These are phyloP conservation scores for Triops cancriformis DNA, from an alignment of 1,140 invertebrate genomes.

Conservation along the genomic window DNA sequence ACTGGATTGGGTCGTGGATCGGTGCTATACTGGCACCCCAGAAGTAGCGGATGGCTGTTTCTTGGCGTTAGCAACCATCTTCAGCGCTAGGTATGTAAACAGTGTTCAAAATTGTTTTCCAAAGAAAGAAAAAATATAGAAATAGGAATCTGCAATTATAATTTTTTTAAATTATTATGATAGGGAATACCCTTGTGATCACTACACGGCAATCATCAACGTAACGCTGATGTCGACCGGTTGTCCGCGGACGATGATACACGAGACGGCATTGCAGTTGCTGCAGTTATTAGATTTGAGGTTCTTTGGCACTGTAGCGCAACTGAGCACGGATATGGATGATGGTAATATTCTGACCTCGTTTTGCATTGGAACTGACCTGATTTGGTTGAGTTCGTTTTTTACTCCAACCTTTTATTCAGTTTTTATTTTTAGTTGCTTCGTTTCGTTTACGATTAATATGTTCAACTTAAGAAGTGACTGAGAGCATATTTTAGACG, in stretches of 20 bases:
- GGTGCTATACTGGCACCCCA: slow-evolving; percentile 85
- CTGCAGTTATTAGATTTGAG: slow-evolving; percentile 87
- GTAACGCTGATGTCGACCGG: slow-evolving; percentile 93
- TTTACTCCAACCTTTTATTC: background rate
- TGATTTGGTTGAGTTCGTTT: too few species aligned
- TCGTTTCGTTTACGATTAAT: too few species aligned
- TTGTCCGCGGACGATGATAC: slow-evolving; percentile 78
- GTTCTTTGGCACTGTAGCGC: slow-evolving; percentile 78
- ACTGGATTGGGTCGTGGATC: slow-evolving; percentile 94
- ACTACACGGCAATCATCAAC: slow-evolving; percentile 95
- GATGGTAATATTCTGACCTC: background rate
- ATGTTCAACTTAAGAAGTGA: background rate
- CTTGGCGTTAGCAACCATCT: slow-evolving; percentile 86
- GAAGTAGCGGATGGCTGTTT: slow-evolving; percentile 93
- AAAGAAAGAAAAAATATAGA: too few species aligned
- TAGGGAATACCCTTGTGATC: slow-evolving; percentile 97
- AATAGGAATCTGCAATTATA: too few species aligned
- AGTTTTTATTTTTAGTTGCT: background rate
- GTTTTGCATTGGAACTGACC: background rate
- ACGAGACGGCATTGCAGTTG: slow-evolving; percentile 86
- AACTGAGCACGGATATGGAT: slow-evolving; percentile 43
- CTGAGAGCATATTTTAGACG: background rate
- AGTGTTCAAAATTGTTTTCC: too few species aligned
- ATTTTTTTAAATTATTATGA: slow-evolving; percentile 34
- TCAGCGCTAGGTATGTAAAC: slow-evolving; percentile 90